Evolutionary conservation across 2,797 vertebrate genomes (phyloP), one percentile per base, ranked within the genome.

Genomic region (Neosalanx taihuensis): DNA sequence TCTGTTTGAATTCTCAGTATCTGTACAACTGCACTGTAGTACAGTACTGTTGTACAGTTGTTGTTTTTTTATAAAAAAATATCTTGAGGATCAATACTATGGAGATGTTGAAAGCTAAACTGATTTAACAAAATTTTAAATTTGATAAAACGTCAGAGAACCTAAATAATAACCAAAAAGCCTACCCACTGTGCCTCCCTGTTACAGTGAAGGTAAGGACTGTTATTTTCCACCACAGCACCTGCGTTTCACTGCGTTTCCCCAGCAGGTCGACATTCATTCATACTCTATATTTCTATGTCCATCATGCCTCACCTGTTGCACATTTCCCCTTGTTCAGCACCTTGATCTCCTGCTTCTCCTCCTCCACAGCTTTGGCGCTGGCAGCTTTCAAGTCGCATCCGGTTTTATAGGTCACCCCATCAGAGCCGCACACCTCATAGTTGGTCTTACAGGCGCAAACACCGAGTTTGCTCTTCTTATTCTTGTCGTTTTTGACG

Each of bases 321-420:
- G 93, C 89, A 85, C 96, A 97, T 86, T 93, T 92, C 65, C 96
- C 96, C 84, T 96, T 97, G 91, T 90, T 94, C 82, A 89, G 91
- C 78, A 95, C 85, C 61, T 33, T 86, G 83, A 96, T 70, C 76
- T 89, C 78, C 1, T 88, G 70, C 58, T 91, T 89, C 0, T 86
- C 89, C 69, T 86, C 86, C 15, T 70, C 79, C 88, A 91, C 83
- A 0, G 94, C 93, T 4, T 76, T 68, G 81, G 89, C 75, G 80
- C 90, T 94, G 76, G 94, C 94, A 2, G 87, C 92, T 76, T 89
- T 94, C 86, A 98, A 90, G 29, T 91, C 92, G 81, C 96, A 97
- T 7, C 83, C 90, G 85, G 74, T 96, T 71, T 74, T 7, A 88
- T 97, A 96, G 30, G 93, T 95, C 67, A 81, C 37, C 1, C 92